These are phyloP conservation scores for Halcyon chelicuti DNA, from an alignment of 2,797 vertebrate species.

Conservation along the genomic window DNA sequence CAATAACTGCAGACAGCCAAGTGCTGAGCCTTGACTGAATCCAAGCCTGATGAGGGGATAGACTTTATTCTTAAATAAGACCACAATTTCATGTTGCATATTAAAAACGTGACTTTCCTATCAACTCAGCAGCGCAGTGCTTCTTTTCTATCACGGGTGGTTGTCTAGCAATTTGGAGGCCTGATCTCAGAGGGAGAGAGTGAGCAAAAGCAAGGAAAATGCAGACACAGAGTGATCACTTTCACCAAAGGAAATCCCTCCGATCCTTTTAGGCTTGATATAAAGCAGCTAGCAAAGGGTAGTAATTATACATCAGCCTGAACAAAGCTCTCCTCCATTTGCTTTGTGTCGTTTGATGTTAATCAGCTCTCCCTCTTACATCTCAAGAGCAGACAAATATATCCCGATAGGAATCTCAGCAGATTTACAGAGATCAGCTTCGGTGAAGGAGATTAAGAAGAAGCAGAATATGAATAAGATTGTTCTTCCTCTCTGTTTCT, in stretches of 20 bases:
- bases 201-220: neutral
- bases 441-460: conserved; percentile 4
- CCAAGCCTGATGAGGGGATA: neutral
- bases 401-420: conserved; percentile 43
- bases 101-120: neutral
- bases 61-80: neutral
- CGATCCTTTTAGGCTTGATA: conserved; percentile 43
- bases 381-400: conserved; percentile 61
- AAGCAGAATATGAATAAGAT: neutral
- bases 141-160: neutral
- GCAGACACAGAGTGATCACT: neutral
- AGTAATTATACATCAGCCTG: conserved; percentile 25
- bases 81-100: neutral
- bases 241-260: conserved; percentile 57
- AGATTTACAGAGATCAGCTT: conserved; percentile 51
- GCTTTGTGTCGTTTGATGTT: conserved; percentile 8
- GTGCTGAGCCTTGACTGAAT: neutral
- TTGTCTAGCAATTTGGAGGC: neutral
- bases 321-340: conserved; percentile 38
- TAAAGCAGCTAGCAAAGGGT: conserved; percentile 20
- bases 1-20: neutral
- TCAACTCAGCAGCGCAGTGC: neutral
- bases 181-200: neutral
- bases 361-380: conserved; percentile 40
- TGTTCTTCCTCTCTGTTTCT: neutral